phyloP scores from a whole-genome alignment of 1,140 invertebrate genomes.

The Philopotamus ludificatus region DNA sequence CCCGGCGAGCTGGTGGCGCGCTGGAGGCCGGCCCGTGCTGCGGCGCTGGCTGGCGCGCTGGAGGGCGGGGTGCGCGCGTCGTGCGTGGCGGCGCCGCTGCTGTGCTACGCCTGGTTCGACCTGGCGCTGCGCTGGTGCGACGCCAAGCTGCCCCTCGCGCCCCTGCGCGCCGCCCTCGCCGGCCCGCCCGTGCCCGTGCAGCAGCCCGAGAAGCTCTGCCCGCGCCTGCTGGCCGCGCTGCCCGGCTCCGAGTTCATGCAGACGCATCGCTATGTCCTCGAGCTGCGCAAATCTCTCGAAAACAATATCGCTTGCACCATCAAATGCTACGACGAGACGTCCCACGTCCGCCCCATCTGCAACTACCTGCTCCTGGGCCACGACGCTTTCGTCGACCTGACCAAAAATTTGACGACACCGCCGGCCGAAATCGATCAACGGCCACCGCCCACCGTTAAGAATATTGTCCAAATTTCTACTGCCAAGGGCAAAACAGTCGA shows the following conservation, averaged over 20 bases:
- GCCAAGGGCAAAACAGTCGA: no score
- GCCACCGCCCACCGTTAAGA: no score
- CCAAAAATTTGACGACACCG: background rate
- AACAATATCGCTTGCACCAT: background rate
- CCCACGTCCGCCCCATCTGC: no score
- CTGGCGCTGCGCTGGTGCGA: background rate
- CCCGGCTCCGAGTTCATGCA: background rate
- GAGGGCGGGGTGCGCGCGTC: background rate
- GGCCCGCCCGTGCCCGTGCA: background rate
- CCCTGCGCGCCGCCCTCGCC: background rate
- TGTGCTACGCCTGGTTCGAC: background rate
- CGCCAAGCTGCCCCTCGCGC: background rate
- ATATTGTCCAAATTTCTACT: no score
- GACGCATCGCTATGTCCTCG: background rate
- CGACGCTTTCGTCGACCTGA: background rate
- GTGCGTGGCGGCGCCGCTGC: background rate
- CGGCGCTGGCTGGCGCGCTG: background rate
- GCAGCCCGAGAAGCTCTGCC: background rate
- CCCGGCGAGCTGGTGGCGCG: background rate
- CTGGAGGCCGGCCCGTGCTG: background rate
- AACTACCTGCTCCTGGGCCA: background rate
- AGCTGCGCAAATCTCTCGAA: background rate
- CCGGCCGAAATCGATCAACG: background rate
- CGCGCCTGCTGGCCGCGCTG: background rate
- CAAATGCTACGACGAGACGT: background rate